phyloP scores from a whole-genome alignment of 2,113 vertebrate species.

The Ciconia maguari region DNA sequence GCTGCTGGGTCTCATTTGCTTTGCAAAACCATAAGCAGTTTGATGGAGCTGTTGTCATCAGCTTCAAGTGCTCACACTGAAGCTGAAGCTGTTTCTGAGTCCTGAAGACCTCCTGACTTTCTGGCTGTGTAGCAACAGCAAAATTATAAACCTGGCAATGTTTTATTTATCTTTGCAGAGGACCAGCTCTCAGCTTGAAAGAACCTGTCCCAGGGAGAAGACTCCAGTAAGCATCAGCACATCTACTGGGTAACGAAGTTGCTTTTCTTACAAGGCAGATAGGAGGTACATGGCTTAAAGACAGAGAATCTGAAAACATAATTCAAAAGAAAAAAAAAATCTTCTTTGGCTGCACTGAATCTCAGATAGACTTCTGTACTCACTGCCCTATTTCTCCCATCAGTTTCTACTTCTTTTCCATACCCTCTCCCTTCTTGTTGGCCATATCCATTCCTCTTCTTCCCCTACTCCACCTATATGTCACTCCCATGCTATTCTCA shows the following conservation, averaged over 20 bases:
- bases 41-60: background rate
- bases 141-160: background rate
- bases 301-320: background rate
- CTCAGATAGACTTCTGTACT: background rate
- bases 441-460: background rate
- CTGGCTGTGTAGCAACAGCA: background rate
- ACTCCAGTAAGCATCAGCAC: background rate
- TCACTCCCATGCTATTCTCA: rapidly evolving
- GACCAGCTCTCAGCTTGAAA: background rate
- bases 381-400: background rate
- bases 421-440: background rate
- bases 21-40: background rate
- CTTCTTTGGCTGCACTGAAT: background rate
- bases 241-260: background rate
- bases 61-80: background rate
- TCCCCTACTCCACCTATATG: background rate
- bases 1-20: background rate
- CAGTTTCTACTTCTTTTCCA: background rate
- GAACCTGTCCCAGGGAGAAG: background rate
- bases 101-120: background rate
- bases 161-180: background rate
- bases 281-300: background rate
- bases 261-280: background rate
- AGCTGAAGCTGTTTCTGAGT: background rate
- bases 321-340: background rate